Evolutionary conservation across 2,797 vertebrate species (phyloP).

Genomic region (Crenichthys baileyi): DNA sequence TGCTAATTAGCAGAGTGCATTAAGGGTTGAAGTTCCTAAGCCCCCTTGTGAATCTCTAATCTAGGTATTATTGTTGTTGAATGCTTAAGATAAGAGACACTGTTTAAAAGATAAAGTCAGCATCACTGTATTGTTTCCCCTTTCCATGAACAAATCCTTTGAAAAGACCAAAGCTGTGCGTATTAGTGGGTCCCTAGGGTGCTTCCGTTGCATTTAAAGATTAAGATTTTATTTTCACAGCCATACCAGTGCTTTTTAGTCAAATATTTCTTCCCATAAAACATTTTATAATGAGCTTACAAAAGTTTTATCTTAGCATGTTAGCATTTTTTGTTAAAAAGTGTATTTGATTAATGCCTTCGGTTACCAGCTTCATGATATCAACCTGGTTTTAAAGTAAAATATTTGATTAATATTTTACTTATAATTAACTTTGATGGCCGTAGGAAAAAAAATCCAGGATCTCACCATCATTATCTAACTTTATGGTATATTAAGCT

Average conservation of each 20-base stretch:
- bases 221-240: neutral
- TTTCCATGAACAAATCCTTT: slow-evolving; percentile 23
- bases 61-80: slow-evolving; percentile 16
- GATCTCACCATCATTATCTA: neutral
- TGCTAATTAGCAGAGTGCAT: slow-evolving; percentile 42
- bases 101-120: slow-evolving; percentile 22
- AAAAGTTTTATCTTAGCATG: neutral
- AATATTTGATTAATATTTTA: neutral
- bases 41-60: slow-evolving; percentile 18
- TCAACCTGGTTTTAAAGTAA: neutral
- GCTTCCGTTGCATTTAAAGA: neutral
- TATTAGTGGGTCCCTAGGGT: neutral
- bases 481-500: neutral
- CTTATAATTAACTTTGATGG: neutral
- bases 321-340: neutral
- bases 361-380: neutral
- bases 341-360: neutral
- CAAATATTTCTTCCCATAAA: neutral
- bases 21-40: slow-evolving; percentile 26
- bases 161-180: slow-evolving; percentile 40
- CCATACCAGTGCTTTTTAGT: neutral
- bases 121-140: slow-evolving; percentile 15
- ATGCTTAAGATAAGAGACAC: slow-evolving; percentile 12
- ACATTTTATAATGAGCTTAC: neutral
- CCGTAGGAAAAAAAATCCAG: neutral